Percentiles rank a stretch among this genome's conserved stretches.
Conservation (phyloP, 2,888 invertebrate species). For the Dryobota labecula region DNA sequence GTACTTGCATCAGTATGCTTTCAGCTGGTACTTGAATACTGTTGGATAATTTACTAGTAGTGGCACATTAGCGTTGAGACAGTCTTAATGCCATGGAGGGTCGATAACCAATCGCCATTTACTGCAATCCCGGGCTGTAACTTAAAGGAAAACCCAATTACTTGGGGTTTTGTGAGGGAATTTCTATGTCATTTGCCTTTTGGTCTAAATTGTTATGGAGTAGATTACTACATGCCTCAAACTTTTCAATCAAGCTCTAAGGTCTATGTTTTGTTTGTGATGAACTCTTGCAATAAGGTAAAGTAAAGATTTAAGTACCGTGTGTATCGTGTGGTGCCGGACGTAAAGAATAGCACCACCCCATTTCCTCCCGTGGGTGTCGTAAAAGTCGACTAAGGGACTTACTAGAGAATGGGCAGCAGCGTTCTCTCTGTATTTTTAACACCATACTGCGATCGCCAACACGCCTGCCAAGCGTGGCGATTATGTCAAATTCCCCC, state of each 20-base stretch:
- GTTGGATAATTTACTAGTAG: background rate
- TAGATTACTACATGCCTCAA: slow-evolving; percentile 11
- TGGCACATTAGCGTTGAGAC: slow-evolving; percentile 1
- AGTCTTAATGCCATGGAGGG: slow-evolving; percentile 11
- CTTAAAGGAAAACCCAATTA: slow-evolving; percentile 35
- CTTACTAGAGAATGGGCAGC: too few species aligned
- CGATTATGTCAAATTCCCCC: too few species aligned
- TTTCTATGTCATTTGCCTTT: slow-evolving; percentile 31
- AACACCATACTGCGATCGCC: too few species aligned
- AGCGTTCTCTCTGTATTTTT: too few species aligned
- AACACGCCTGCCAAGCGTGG: too few species aligned
- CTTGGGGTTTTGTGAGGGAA: slow-evolving; percentile 21
- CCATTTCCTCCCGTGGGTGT: too few species aligned
- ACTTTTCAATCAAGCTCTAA: slow-evolving; percentile 11
- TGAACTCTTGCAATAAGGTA: background rate
- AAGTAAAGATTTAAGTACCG: background rate
- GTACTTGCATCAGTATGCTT: background rate
- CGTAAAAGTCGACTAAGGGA: too few species aligned
- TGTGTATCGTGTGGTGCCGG: too few species aligned
- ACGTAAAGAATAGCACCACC: too few species aligned
- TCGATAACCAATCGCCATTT: slow-evolving; percentile 38
- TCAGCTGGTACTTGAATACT: background rate
- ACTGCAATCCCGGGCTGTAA: slow-evolving; percentile 30
- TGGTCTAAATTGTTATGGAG: slow-evolving; percentile 7
- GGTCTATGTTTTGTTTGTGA: background rate